These are phyloP conservation scores for Glandiceps talaboti DNA, from an alignment of 53 echinoderm and acorn worm genomes.

Conservation along the genomic window DNA sequence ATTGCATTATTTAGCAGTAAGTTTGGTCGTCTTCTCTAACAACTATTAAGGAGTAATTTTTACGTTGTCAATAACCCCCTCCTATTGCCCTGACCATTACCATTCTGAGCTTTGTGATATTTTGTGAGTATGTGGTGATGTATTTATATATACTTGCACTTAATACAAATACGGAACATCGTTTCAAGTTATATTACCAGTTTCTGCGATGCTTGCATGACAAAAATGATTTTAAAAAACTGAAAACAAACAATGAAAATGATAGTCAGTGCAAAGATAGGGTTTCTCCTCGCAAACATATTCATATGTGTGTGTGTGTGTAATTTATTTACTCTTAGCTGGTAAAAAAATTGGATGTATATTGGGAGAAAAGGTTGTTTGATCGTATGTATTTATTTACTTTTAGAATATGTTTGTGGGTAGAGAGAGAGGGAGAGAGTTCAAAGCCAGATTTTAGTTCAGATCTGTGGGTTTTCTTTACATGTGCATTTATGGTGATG, in stretches of 20 bases:
- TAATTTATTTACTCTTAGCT: background rate
- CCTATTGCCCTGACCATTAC: too few relatives aligned
- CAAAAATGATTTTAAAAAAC: background rate
- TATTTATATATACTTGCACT: background rate
- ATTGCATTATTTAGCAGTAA: too few relatives aligned
- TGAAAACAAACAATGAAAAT: background rate
- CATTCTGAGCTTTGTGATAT: background rate
- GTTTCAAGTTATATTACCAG: background rate
- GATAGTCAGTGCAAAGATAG: background rate
- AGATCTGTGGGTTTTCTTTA: too few relatives aligned
- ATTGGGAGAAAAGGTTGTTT: background rate
- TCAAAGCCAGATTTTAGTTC: too few relatives aligned
- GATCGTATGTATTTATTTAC: background rate
- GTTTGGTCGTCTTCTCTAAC: too few relatives aligned
- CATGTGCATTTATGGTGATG: too few relatives aligned
- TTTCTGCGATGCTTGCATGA: background rate
- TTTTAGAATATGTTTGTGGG: background rate
- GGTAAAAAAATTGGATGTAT: background rate
- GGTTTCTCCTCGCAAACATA: background rate
- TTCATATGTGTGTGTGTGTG: background rate
- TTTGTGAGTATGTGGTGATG: background rate
- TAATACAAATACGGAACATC: too few relatives aligned
- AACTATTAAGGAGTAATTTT: too few relatives aligned
- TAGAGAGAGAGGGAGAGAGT: too few relatives aligned
- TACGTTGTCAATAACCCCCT: too few relatives aligned